Evolutionary conservation across 1,140 invertebrate genomes (phyloP), one percentile per base, ranked within the genome.

Genomic region (Cotesia vestalis): DNA sequence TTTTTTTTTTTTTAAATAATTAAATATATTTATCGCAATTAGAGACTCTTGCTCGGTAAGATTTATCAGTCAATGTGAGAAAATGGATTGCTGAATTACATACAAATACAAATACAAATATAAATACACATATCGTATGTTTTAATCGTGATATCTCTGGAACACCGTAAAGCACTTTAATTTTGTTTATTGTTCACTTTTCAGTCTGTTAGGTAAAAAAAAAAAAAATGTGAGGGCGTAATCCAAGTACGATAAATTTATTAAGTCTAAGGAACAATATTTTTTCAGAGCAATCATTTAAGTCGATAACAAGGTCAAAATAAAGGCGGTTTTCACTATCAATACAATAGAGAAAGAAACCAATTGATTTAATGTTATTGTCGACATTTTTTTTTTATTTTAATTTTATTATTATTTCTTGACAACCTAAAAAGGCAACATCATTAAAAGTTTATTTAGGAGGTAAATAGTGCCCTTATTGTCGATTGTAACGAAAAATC

Each of bases 111-210:
- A 4, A 27, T 69, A 9, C 5, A 62, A 60, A 34, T 27, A 40
- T 72, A 66, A 9, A 64, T 66, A 40, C 51, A 51, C 11, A 36
- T 27, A 35, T 34, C 12, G 40, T 34, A 12, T 9, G 34, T 51
- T 67, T 79, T 78, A 78, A 78, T 80, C 72, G 63, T 66, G 72
- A 78, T 80, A 72, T 73, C 27, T 12, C 17, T 36, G 27, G 68
- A 77, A 80, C 80, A 79, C 62, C 75, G 73, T 70, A 78, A 60
- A 63, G 77, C 78, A 83, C 80, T 84, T 73, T 62, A 77, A 78
- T 80, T 79, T 78, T 79, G 80, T 80, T 77, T 53, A 74, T 51
- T 77, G 46, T 66, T 66, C 52, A 66, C 71, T 74, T 60, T 68
- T 55, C 4, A 55, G 53, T 46, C 11, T 8, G 40, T 46, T 46